phyloP scores from a whole-genome alignment of 2,797 vertebrate genomes.

The Lates japonicus region DNA sequence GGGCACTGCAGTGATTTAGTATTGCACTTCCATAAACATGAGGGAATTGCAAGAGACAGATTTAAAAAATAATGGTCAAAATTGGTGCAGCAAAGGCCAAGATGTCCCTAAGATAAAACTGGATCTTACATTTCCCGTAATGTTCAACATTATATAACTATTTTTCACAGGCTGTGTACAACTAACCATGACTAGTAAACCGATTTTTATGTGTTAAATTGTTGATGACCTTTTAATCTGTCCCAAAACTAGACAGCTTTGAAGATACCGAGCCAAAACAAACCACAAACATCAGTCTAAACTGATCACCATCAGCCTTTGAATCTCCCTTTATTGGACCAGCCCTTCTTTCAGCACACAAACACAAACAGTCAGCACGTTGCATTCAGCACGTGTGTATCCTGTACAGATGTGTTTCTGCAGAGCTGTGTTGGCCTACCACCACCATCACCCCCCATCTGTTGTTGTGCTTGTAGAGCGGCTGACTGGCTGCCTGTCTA shows the following conservation, averaged over 20 bases:
- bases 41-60: background rate
- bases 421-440: conserved; percentile 11
- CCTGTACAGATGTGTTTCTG: conserved; percentile 40
- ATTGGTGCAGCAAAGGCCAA: background rate
- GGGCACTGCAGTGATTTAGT: background rate
- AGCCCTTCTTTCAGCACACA: background rate
- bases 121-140: background rate
- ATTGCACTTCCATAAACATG: no score
- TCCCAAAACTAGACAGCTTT: background rate
- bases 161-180: background rate
- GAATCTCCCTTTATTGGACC: background rate
- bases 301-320: background rate
- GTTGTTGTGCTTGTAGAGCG: conserved; percentile 50
- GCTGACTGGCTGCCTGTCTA: conserved; percentile 38
- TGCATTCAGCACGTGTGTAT: conserved; percentile 26
- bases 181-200: background rate
- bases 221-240: background rate
- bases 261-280: background rate
- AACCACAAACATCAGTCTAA: background rate
- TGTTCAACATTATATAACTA: background rate
- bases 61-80: background rate
- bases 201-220: background rate
- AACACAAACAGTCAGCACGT: conserved; percentile 34
- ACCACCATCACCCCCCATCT: conserved; percentile 43
- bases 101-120: background rate